These are phyloP conservation scores for Drosophila neutralis DNA, from an alignment of 2,888 invertebrate genomes.

Conservation along the genomic window DNA sequence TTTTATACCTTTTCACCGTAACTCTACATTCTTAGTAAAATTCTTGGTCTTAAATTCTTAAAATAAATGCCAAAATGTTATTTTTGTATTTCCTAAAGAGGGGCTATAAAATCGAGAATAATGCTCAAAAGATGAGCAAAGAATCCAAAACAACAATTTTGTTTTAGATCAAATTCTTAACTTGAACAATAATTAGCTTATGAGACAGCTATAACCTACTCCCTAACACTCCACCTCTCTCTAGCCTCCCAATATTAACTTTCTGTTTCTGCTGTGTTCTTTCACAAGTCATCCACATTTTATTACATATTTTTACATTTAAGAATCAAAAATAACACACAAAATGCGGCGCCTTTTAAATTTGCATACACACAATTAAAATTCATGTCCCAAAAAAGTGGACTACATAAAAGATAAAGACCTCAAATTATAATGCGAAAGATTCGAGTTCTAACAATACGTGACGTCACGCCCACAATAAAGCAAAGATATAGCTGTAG, in stretches of 20 bases:
- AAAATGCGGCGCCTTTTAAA: conserved; percentile 29
- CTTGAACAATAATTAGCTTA: not conserved
- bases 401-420: conserved; percentile 16
- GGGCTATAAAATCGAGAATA: no score
- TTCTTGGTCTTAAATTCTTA: no score
- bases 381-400: conserved; percentile 33
- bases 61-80: not conserved
- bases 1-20: no score
- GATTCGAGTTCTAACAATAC: conserved; percentile 17
- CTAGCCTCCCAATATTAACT: not conserved
- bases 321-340: conserved; percentile 18
- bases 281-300: not conserved
- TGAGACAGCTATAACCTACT: not conserved
- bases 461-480: conserved; percentile 49
- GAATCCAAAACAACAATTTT: not conserved
- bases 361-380: conserved; percentile 51
- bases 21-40: not conserved
- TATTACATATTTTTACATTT: not conserved
- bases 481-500: not conserved
- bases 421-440: conserved; percentile 15
- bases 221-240: not conserved
- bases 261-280: not conserved
- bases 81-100: no score
- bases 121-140: not conserved
- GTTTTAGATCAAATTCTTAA: not conserved